Conservation (phyloP, 1,140 invertebrate species). For the Orius insidiosus region DNA sequence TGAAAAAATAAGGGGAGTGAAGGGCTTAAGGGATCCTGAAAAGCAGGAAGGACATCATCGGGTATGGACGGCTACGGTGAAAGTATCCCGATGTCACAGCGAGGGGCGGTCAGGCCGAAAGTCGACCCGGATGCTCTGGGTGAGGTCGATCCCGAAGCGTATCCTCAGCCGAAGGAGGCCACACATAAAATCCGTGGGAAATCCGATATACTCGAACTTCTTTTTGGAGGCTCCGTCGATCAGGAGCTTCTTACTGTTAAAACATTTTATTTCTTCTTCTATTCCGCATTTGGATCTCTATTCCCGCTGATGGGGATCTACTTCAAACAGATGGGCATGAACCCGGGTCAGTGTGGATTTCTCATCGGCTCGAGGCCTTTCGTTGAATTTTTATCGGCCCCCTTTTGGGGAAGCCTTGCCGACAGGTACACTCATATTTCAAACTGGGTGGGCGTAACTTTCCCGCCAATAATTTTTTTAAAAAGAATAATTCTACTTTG, state of each 20-base stretch:
- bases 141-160: constrained; percentile 52
- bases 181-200: constrained; percentile 75
- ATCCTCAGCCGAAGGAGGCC: constrained; percentile 65
- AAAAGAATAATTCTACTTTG: too few species aligned
- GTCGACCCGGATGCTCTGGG: constrained; percentile 55
- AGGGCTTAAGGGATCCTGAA: too few species aligned
- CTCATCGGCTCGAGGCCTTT: constrained; percentile 86
- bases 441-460: not conserved
- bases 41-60: not conserved
- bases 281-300: constrained; percentile 93
- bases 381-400: constrained; percentile 92
- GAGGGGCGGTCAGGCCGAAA: constrained; percentile 33
- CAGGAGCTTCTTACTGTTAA: constrained; percentile 84
- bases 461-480: not conserved
- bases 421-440: constrained; percentile 43
- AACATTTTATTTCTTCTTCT: constrained; percentile 99
- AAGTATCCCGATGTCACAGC: constrained; percentile 18
- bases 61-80: constrained; percentile 14
- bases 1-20: too few species aligned
- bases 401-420: constrained; percentile 92
- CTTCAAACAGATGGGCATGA: constrained; percentile 98
- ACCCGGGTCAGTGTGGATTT: constrained; percentile 82
- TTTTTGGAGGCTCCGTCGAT: constrained; percentile 60
- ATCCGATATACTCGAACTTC: constrained; percentile 62
- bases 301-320: constrained; percentile 97